Base-by-base conservation (phyloP, 2,113 vertebrate species). In the Ictidomys tridecemlineatus region DNA sequence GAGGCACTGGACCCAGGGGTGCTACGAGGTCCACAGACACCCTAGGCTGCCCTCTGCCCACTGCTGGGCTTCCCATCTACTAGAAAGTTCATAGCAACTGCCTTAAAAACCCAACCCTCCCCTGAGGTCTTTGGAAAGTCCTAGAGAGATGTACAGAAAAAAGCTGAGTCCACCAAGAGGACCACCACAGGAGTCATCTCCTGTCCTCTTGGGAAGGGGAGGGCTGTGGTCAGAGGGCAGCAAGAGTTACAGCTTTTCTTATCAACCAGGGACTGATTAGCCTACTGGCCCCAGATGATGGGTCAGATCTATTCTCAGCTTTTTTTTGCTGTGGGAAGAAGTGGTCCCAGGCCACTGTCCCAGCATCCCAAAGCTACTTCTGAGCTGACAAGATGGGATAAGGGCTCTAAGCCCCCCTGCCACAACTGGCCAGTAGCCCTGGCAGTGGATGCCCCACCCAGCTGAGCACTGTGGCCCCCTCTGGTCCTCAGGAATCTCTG, bases 401-500 rank as follows among this genome's bases (percentile, higher is more conserved):
- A 22, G 48, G 39, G 16, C 20, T 67, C 34, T 1, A 3, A n/a
- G 69, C 34, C 42, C 5, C 0, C 67, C 39, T n/a, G 65, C 42
- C 20, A 7, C 24, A 45, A 18, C 77, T 5, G 56, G 42, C n/a
- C 34, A 1, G 6, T 3, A 14, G 78, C 61, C 51, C n/a, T 2
- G 56, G n/a, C 14, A 17, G n/a, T 16, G 17, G 17, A 5, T 0
- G 1, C 17, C 61, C 30, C 28, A 12, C 45, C 18, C 1, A 5
- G 61, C 56, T 24, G 26, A 61, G 0, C 8, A 0, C 34, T 4
- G 13, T 42, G 0, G 16, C 3, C 8, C 39, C 11, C 7, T 9
- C 12, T 32, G 37, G 37, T 39, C 37, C 20, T 28, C 65, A 63
- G 17, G 14, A 32, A 8, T 12, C 30, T 8, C 30, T 51, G 13